These are phyloP conservation scores for Numenius phaeopus DNA, from an alignment of 2,797 vertebrate genomes.

Conservation along the genomic window DNA sequence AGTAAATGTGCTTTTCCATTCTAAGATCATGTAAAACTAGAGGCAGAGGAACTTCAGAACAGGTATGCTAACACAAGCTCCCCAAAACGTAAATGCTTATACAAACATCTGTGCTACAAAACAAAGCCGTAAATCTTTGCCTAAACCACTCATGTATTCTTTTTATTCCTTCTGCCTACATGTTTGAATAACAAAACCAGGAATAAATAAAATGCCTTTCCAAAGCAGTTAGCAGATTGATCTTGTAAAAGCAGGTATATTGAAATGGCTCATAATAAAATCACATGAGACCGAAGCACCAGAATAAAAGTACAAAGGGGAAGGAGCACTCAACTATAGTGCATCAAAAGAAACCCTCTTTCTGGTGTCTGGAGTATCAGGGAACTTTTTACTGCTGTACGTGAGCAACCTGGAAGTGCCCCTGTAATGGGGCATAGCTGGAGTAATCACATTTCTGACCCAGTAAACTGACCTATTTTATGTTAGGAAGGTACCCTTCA, in stretches of 20 bases:
- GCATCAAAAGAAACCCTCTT: not conserved
- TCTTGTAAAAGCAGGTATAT: not conserved
- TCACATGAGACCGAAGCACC: not conserved
- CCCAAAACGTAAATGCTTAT: not conserved
- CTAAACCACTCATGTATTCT: not conserved
- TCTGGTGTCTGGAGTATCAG: not conserved
- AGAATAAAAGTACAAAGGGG: not conserved
- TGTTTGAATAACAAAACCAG: not conserved
- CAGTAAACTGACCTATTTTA: not conserved
- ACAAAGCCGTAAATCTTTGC: not conserved
- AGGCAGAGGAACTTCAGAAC: not conserved
- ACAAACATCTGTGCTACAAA: not conserved
- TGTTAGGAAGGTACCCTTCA: not conserved
- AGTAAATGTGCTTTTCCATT: not conserved
- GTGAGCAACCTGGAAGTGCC: not conserved
- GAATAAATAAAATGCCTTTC: conserved; percentile 1
- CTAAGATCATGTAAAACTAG: not conserved
- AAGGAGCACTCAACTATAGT: not conserved
- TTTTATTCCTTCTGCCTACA: not conserved
- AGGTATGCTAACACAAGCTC: not conserved
- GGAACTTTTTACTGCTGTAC: not conserved
- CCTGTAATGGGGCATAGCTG: not conserved
- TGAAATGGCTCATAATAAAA: not conserved
- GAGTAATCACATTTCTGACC: not conserved
- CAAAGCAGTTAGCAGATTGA: not conserved